phyloP scores from a whole-genome alignment of 2,888 invertebrate genomes.

The Sycophila texana region DNA sequence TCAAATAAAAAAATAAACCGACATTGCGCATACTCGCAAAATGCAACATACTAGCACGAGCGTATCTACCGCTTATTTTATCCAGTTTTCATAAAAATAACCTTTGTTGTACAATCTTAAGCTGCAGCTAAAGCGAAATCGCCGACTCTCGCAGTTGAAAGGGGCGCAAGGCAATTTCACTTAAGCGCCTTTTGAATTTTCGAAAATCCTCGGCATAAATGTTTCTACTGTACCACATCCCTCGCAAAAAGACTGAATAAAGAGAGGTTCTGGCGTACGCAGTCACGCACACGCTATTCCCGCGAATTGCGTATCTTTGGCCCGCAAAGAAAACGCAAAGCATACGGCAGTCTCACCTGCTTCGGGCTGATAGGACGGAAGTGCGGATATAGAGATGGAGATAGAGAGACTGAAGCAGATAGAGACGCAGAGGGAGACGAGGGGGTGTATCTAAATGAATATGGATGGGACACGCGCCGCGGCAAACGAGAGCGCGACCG shows the following conservation, averaged over 20 bases:
- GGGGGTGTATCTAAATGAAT: slow-evolving; percentile 61
- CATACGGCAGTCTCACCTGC: not conserved
- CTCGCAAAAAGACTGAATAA: slow-evolving; percentile 43
- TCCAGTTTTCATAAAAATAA: too few species aligned
- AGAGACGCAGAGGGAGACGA: not conserved
- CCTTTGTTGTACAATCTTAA: too few species aligned
- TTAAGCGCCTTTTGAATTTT: slow-evolving; percentile 37
- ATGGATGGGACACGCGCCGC: slow-evolving; percentile 62
- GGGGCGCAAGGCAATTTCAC: slow-evolving; percentile 30
- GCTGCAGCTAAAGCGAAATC: not conserved
- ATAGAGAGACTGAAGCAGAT: not conserved
- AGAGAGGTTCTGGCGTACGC: not conserved
- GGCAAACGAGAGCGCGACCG: slow-evolving; percentile 54
- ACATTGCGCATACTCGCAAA: too few species aligned
- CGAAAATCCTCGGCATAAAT: slow-evolving; percentile 15
- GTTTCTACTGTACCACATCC: slow-evolving; percentile 8
- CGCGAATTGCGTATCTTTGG: slow-evolving; percentile 13
- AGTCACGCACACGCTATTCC: not conserved
- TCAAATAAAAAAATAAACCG: too few species aligned
- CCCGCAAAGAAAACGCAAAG: not conserved
- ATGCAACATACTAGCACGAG: too few species aligned
- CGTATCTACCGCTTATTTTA: too few species aligned
- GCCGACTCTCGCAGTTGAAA: not conserved
- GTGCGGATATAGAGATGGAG: not conserved
- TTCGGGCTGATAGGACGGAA: not conserved